Conservation (phyloP, 2,888 invertebrate genomes). For the Parascotia fuliginaria region DNA sequence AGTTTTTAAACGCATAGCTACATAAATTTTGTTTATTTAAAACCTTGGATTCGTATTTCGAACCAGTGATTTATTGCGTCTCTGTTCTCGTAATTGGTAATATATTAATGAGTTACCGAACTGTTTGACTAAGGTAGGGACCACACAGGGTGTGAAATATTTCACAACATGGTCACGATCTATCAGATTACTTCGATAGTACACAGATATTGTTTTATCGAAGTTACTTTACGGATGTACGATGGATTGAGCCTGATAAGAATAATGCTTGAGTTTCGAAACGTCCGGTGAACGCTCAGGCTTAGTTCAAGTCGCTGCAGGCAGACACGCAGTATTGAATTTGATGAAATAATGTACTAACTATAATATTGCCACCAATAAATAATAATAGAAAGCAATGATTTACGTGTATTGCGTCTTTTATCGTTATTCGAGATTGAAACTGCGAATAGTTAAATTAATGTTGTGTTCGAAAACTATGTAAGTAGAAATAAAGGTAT, state of each 20-base stretch:
- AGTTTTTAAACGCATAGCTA: slow-evolving; percentile 5
- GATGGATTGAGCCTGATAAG: slow-evolving; percentile 41
- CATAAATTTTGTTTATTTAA: slow-evolving; percentile 16
- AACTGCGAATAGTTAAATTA: slow-evolving; percentile 44
- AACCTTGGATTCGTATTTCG: slow-evolving; percentile 16
- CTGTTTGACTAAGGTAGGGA: slow-evolving; percentile 24
- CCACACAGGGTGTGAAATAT: slow-evolving; percentile 57
- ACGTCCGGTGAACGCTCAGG: slow-evolving; percentile 49
- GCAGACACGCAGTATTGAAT: slow-evolving; percentile 39
- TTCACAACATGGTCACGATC: slow-evolving; percentile 55
- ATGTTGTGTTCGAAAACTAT: slow-evolving; percentile 41
- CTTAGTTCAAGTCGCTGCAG: slow-evolving; percentile 30
- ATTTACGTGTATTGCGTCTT: slow-evolving; percentile 48
- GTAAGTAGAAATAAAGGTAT: slow-evolving; percentile 3
- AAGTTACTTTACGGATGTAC: slow-evolving; percentile 42
- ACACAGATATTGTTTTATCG: slow-evolving; percentile 52
- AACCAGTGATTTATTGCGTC: slow-evolving; percentile 31
- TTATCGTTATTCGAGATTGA: slow-evolving; percentile 46
- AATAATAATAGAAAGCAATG: slow-evolving; percentile 50
- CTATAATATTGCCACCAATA: slow-evolving; percentile 38
- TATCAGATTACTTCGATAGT: slow-evolving; percentile 42
- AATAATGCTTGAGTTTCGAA: slow-evolving; percentile 43
- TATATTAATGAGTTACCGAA: slow-evolving; percentile 40
- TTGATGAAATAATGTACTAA: slow-evolving; percentile 47
- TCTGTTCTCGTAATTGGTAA: slow-evolving; percentile 40